Conservation (phyloP, 2,888 invertebrate species). For the Gastrophysa polygoni region DNA sequence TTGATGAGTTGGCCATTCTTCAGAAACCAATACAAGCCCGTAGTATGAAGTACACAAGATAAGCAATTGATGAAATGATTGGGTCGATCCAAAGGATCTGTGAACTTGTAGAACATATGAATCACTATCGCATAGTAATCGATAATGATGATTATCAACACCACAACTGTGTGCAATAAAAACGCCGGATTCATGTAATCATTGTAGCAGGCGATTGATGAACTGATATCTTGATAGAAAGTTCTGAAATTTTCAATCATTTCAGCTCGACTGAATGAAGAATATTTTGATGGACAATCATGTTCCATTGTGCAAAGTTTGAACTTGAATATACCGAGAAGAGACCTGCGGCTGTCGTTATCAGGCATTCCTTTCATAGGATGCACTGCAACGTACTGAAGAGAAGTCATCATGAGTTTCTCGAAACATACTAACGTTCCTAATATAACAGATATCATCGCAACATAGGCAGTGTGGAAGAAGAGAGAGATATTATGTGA, state of each 20-base stretch:
- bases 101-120: constrained; percentile 51
- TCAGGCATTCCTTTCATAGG: constrained; percentile 50
- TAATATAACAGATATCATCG: constrained; percentile 41
- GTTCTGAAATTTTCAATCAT: constrained; percentile 52
- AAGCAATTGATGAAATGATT: constrained; percentile 53
- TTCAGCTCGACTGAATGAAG: constrained; percentile 42
- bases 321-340: constrained; percentile 48
- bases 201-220: constrained; percentile 50
- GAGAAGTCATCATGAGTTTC: constrained; percentile 47
- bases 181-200: constrained; percentile 53
- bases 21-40: constrained; percentile 52
- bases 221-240: constrained; percentile 53
- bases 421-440: constrained; percentile 54
- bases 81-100: constrained; percentile 45
- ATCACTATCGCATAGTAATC: constrained; percentile 56
- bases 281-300: constrained; percentile 32
- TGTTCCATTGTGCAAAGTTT: constrained; percentile 50
- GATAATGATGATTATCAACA: constrained; percentile 52
- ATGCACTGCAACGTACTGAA: constrained; percentile 51
- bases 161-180: constrained; percentile 50
- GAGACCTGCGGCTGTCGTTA: constrained; percentile 47
- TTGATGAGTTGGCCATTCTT: constrained; percentile 52
- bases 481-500: constrained; percentile 48
- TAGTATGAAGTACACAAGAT: constrained; percentile 50
- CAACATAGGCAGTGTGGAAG: constrained; percentile 48